Base-by-base conservation (phyloP, 2,888 invertebrate genomes). In the Eustalomyia histrio region DNA sequence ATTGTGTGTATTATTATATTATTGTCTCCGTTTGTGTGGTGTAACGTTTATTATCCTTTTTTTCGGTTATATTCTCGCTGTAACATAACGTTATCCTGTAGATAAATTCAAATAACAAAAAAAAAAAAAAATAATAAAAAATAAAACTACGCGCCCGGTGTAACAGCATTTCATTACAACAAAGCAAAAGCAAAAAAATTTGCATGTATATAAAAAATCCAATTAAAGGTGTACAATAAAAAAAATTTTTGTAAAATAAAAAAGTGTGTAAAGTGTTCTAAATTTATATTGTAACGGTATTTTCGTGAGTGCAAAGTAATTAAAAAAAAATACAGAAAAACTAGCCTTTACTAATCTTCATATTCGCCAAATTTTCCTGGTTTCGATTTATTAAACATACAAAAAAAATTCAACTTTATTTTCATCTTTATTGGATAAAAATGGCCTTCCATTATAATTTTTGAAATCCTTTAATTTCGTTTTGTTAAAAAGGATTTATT, bases 61-160 rank as follows among this genome's bases (percentile, higher is more conserved):
- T 58, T 69, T 60, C 60, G 58, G 52, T 71, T 39, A 64, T 60
- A 61, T 60, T 55, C 43, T 35, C 47, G 50, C 55, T 80, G 76
- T 80, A 65, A 60, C 17, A 80, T 73, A 76, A 55, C 43, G 29
- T 61, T 60, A 50, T 65, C 69, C 76, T 76, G 69, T 69, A 69
- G 43, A 71, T 60, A 72, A 55, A 76, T 39, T 53, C 29, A 55
- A 21, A 60, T 12, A 33, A 53, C 16, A 43, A 57, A 43, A 57
- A 6, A 6, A 29, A 29, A 53, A 18, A 43, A 57, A 43, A 57
- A 6, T 29, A 29, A 29, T 6, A 39, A 43, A 29, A 17, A 55
- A n/a, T n/a, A n/a, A n/a, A n/a, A 63, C 53, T 73, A 73, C 60
- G 52, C 60, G 58, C 43, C 12, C 50, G 29, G 57, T 57, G 29